These are phyloP conservation scores for Procambarus clarkii DNA, from an alignment of 1,140 invertebrate genomes.

Conservation along the genomic window DNA sequence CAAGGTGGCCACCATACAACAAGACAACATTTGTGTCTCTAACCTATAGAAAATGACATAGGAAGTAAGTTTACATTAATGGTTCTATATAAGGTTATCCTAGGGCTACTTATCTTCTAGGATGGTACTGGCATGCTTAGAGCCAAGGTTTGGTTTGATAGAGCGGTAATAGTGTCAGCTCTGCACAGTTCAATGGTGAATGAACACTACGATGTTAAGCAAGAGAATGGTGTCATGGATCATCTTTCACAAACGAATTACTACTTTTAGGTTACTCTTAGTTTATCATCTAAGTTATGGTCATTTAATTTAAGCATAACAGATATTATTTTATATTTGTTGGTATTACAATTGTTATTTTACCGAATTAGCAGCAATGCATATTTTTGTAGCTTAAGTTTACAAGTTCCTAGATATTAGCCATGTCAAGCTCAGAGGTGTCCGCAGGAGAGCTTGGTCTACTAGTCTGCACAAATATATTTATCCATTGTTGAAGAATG, in stretches of 20 bases:
- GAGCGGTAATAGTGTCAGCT: constrained; percentile 41
- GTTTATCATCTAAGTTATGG: constrained; percentile 58
- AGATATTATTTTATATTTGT: constrained; percentile 65
- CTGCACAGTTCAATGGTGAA: constrained; percentile 66
- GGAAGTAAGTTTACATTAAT: constrained; percentile 66
- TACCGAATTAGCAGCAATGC: constrained; percentile 66
- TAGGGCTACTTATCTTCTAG: constrained; percentile 68
- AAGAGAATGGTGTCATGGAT: constrained; percentile 47
- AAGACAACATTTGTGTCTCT: constrained; percentile 64
- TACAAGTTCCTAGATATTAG: constrained; percentile 69
- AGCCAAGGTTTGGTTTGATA: constrained; percentile 64
- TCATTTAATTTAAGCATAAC: constrained; percentile 59
- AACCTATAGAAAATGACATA: constrained; percentile 69
- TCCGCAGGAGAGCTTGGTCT: constrained; percentile 25
- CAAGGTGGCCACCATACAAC: constrained; percentile 48
- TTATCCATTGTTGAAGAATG: not conserved
- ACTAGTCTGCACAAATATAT: not conserved
- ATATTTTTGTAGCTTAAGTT: constrained; percentile 67
- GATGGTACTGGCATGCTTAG: constrained; percentile 65
- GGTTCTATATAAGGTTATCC: constrained; percentile 68
- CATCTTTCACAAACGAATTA: constrained; percentile 62
- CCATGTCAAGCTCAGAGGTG: constrained; percentile 48
- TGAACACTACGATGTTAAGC: constrained; percentile 53
- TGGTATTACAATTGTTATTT: constrained; percentile 68
- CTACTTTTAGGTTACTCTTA: constrained; percentile 61